Percentiles rank a stretch among this genome's conserved stretches.
Evolutionary conservation across 2,797 vertebrate genomes (phyloP).

Genomic region (Darevskia nairensis): DNA sequence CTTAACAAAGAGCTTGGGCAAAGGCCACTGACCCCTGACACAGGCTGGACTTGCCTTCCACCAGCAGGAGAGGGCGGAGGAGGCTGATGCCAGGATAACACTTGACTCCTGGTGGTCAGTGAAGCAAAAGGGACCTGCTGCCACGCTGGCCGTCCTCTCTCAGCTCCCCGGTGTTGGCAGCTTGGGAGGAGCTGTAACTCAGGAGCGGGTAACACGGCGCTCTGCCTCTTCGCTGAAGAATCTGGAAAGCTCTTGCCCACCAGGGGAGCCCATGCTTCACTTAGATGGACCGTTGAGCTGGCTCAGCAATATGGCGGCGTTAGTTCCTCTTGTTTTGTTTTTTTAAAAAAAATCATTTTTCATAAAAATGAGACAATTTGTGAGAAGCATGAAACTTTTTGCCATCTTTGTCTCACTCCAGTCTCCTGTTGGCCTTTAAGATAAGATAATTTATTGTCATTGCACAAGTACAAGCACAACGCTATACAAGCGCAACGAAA

Average conservation of each 20-base stretch:
- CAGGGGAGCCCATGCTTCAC: no score
- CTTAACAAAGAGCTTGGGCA: slow-evolving; percentile 7
- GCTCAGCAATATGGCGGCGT: background rate
- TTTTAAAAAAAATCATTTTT: background rate
- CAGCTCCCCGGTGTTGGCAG: no score
- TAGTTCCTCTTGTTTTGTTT: background rate
- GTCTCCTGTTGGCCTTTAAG: background rate
- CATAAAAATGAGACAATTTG: background rate
- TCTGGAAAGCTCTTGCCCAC: background rate
- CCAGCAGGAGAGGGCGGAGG: background rate
- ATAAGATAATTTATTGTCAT: no score
- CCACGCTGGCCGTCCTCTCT: background rate
- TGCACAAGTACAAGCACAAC: no score
- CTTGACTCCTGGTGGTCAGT: background rate
- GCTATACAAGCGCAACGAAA: no score
- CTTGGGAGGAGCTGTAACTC: background rate
- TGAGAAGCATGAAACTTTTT: background rate
- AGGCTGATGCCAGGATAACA: background rate
- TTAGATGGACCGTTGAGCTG: no score
- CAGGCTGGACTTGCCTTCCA: background rate
- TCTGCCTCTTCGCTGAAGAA: background rate
- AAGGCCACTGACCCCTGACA: background rate
- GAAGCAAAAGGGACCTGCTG: background rate
- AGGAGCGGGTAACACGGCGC: no score
- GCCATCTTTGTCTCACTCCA: background rate